phyloP scores from a whole-genome alignment of 1,140 invertebrate genomes.

The Limonius californicus region DNA sequence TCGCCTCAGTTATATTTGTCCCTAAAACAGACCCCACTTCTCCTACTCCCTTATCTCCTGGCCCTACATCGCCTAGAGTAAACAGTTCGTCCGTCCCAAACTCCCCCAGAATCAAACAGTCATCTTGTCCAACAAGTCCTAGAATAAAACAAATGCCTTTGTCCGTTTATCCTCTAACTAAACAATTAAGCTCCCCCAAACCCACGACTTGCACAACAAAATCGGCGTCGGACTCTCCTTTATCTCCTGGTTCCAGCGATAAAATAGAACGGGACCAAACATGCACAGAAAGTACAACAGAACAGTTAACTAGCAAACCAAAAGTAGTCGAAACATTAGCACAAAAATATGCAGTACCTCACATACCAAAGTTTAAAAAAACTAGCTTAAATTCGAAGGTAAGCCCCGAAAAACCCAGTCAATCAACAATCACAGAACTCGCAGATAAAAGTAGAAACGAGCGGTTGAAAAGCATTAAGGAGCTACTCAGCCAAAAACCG shows the following conservation, averaged over 20 bases:
- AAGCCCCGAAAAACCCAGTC: conserved; percentile 31
- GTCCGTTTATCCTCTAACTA: conserved; percentile 52
- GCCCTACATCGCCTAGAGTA: conserved; percentile 55
- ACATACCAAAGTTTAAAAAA: conserved; percentile 43
- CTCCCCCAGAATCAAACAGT: conserved; percentile 60
- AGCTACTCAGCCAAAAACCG: conserved; percentile 60
- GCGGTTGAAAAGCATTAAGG: conserved; percentile 64
- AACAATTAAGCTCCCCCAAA: conserved; percentile 56
- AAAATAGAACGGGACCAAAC: conserved; percentile 12
- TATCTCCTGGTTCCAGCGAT: conserved; percentile 26
- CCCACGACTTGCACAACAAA: conserved; percentile 46
- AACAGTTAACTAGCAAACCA: conserved; percentile 1
- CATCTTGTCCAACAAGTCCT: conserved; percentile 57
- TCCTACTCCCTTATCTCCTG: conserved; percentile 55
- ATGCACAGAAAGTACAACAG: conserved; percentile 7
- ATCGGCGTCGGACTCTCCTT: conserved; percentile 37
- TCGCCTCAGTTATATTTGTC: conserved; percentile 86
- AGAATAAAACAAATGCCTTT: conserved; percentile 55
- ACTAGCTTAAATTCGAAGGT: conserved; percentile 34
- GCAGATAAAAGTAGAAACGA: conserved; percentile 52
- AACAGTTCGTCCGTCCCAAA: conserved; percentile 66
- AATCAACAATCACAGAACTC: conserved; percentile 41
- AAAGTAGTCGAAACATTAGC: conserved; percentile 30
- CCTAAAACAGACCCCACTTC: conserved; percentile 63
- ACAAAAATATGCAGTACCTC: conserved; percentile 41